Conservation (phyloP, 1,140 invertebrate genomes). For the Hyles euphorbiae region DNA sequence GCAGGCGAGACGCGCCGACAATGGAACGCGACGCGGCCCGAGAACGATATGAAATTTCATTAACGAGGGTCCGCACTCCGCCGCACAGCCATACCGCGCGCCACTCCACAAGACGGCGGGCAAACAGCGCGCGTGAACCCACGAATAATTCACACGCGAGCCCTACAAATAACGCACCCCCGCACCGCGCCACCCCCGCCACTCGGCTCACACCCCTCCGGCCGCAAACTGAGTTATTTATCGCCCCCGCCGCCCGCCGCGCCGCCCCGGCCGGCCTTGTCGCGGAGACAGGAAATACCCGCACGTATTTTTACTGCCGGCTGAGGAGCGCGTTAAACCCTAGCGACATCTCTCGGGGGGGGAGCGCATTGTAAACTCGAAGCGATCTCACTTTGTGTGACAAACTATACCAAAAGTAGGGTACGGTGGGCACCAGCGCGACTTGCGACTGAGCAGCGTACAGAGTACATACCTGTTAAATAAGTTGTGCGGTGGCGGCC, state of each 20-base stretch:
- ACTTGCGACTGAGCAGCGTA: too few relatives aligned
- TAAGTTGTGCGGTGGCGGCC: too few relatives aligned
- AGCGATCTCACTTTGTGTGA: slow-evolving; percentile 8
- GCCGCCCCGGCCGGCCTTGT: slow-evolving; percentile 37
- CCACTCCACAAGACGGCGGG: slow-evolving; percentile 55
- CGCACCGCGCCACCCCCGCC: slow-evolving; percentile 12
- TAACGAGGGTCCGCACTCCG: slow-evolving; percentile 53
- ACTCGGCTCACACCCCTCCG: slow-evolving; percentile 19
- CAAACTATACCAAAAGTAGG: neutral
- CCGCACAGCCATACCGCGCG: slow-evolving; percentile 12
- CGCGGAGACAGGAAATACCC: slow-evolving; percentile 62
- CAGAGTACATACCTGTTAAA: too few relatives aligned
- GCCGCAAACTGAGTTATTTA: slow-evolving; percentile 69
- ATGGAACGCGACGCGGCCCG: slow-evolving; percentile 37
- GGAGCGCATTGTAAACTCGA: slow-evolving; percentile 24
- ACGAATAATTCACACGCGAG: slow-evolving; percentile 74
- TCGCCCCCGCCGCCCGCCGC: slow-evolving; percentile 41
- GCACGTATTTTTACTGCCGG: slow-evolving; percentile 66
- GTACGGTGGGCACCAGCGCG: neutral
- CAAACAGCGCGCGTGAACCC: slow-evolving; percentile 68
- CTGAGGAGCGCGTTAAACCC: slow-evolving; percentile 32
- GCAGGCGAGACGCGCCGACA: slow-evolving; percentile 28
- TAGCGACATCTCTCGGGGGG: slow-evolving; percentile 54
- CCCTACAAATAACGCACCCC: slow-evolving; percentile 66
- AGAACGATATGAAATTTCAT: slow-evolving; percentile 68